These are phyloP conservation scores for Cephus cinctus DNA, from an alignment of 1,140 invertebrate genomes.

Conservation along the genomic window DNA sequence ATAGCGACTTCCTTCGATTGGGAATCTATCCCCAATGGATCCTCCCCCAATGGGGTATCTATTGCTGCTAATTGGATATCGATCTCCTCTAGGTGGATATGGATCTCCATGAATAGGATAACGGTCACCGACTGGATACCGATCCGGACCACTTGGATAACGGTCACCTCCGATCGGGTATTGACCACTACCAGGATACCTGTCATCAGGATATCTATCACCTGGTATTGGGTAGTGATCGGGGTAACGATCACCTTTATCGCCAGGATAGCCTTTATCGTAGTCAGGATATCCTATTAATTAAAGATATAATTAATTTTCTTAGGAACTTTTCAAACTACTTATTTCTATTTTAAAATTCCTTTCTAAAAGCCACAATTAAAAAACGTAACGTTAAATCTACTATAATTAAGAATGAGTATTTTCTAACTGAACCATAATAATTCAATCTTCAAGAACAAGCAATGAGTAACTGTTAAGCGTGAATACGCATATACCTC, in stretches of 20 bases:
- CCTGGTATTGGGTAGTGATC: constrained; percentile 48
- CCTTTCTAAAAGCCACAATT: no score
- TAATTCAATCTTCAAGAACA: no score
- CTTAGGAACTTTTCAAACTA: no score
- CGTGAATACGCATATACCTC: no score
- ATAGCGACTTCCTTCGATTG: constrained; percentile 40
- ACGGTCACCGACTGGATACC: constrained; percentile 42
- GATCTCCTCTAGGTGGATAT: constrained; percentile 38
- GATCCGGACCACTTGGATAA: constrained; percentile 41
- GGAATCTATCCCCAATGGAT: constrained; percentile 33
- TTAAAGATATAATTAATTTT: background rate
- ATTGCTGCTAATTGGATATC: constrained; percentile 52
- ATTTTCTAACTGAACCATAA: no score
- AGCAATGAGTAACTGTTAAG: no score
- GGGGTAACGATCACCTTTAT: constrained; percentile 47
- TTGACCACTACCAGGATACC: constrained; percentile 26
- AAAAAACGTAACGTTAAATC: no score
- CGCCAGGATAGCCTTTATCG: constrained; percentile 42
- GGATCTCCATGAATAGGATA: constrained; percentile 42
- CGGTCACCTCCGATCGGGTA: constrained; percentile 36
- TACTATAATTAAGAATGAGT: no score
- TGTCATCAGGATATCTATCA: constrained; percentile 51
- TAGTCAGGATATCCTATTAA: constrained; percentile 27
- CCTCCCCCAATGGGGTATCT: constrained; percentile 38
- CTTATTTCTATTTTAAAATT: no score